These are phyloP conservation scores for Thryonomys swinderianus DNA, from an alignment of 2,113 vertebrate species.

Conservation along the genomic window DNA sequence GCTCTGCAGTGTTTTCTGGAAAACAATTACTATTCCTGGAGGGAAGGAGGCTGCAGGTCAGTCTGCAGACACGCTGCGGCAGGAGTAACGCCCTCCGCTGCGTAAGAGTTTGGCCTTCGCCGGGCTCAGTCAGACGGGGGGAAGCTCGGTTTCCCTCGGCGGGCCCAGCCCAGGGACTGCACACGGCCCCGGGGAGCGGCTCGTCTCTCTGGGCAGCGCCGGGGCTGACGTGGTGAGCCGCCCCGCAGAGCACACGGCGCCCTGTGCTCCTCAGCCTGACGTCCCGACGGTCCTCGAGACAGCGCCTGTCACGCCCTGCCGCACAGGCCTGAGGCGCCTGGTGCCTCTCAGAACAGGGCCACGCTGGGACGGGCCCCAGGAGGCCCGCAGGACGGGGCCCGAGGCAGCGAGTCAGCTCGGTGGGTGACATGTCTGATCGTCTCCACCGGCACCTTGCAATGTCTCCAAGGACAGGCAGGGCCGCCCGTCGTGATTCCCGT, in stretches of 20 bases:
- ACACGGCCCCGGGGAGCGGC: neutral
- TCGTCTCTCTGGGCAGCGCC: neutral
- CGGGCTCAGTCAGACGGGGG: neutral
- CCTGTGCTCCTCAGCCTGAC: neutral
- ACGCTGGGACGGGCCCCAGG: too few relatives aligned
- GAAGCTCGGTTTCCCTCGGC: neutral
- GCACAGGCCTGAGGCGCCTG: conserved; percentile 59
- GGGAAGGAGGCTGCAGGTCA: conserved; percentile 71
- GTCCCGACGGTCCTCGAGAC: neutral
- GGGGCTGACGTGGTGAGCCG: neutral
- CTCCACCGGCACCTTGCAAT: too few relatives aligned
- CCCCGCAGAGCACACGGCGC: neutral
- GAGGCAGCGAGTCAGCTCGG: neutral
- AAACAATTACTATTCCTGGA: conserved; percentile 47
- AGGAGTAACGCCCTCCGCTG: conserved; percentile 54
- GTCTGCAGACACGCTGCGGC: conserved; percentile 76
- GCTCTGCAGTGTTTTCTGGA: conserved; percentile 63
- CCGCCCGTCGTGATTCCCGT: neutral
- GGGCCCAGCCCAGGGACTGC: neutral
- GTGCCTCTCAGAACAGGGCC: conserved; percentile 44
- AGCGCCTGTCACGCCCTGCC: neutral
- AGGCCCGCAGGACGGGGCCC: neutral
- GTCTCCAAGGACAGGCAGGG: neutral
- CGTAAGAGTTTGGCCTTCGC: neutral
- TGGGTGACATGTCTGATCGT: neutral